Evolutionary conservation across 2,797 vertebrate species (phyloP).

Genomic region (Sebastes matsubarae): DNA sequence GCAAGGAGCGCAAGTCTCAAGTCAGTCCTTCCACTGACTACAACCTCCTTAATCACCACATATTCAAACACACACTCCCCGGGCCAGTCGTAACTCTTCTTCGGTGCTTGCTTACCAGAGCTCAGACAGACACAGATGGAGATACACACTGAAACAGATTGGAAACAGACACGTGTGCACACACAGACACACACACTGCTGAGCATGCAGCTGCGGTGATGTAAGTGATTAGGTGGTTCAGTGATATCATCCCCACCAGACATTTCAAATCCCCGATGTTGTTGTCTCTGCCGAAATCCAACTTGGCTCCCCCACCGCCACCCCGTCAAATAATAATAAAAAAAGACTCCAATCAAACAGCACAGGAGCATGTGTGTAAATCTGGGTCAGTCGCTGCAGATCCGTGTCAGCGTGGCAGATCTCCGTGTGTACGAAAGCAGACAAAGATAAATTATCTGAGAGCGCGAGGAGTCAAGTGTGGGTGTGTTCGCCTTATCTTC

Average conservation of each 20-base stretch:
- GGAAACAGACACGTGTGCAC: conserved; percentile 58
- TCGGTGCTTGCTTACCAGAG: conserved; percentile 35
- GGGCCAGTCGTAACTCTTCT: conserved; percentile 49
- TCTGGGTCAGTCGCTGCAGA: conserved; percentile 61
- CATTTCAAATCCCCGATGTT: conserved; percentile 73
- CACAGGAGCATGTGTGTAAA: conserved; percentile 46
- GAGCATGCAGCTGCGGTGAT: conserved; percentile 84
- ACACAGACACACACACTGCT: conserved; percentile 41
- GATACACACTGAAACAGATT: conserved; percentile 53
- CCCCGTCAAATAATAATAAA: neutral
- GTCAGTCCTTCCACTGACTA: conserved; percentile 32
- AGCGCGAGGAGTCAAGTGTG: conserved; percentile 43
- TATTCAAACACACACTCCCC: conserved; percentile 50
- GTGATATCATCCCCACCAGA: conserved; percentile 83
- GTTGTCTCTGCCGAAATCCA: conserved; percentile 71
- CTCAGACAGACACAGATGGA: conserved; percentile 43
- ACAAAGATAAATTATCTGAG: conserved; percentile 41
- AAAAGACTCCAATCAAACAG: conserved; percentile 62
- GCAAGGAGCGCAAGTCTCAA: conserved; percentile 19
- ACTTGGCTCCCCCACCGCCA: conserved; percentile 49
- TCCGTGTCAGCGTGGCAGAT: conserved; percentile 58
- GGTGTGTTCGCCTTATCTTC: conserved; percentile 48
- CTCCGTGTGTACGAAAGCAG: conserved; percentile 31
- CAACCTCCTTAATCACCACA: conserved; percentile 53
- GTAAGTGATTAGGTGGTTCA: conserved; percentile 81